Evolutionary conservation across 92 coral and sea anemone species (phyloP).

Genomic region (Phenganax subtilis): DNA sequence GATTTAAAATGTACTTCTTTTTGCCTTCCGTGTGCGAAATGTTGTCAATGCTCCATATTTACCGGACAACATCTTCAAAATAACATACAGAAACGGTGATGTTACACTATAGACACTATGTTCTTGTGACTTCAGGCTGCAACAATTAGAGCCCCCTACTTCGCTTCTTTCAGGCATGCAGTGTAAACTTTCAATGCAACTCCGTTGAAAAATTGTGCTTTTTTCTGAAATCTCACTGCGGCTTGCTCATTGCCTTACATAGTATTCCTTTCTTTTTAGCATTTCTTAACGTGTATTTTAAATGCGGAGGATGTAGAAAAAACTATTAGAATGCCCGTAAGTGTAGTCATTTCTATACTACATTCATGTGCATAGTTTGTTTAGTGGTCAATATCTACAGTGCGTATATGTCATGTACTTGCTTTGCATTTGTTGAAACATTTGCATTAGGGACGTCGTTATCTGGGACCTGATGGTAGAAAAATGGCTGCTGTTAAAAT

Average conservation of each 20-base stretch:
- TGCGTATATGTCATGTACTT: not conserved
- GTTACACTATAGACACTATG: too few species aligned
- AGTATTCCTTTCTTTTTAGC: constrained; percentile 47
- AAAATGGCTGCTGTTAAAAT: constrained; percentile 86
- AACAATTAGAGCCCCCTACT: too few species aligned
- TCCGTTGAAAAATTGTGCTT: too few species aligned
- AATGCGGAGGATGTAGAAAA: constrained; percentile 91
- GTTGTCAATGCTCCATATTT: not conserved
- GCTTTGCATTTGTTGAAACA: not conserved
- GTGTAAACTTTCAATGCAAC: too few species aligned
- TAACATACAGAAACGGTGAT: too few species aligned
- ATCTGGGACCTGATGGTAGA: constrained; percentile 86
- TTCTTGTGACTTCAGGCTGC: too few species aligned
- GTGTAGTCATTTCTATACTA: not conserved
- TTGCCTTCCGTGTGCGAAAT: not conserved
- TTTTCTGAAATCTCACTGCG: too few species aligned
- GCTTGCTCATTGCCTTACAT: too few species aligned
- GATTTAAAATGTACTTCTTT: not conserved
- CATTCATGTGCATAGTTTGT: not conserved
- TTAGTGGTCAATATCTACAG: not conserved
- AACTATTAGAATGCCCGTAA: constrained; percentile 74
- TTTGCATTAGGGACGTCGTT: constrained; percentile 67
- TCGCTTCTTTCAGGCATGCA: too few species aligned
- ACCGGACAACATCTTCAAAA: too few species aligned
- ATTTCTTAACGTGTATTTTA: constrained; percentile 80